Evolutionary conservation across 2,113 vertebrate genomes (phyloP).

Genomic region (Zosterops pallidus): DNA sequence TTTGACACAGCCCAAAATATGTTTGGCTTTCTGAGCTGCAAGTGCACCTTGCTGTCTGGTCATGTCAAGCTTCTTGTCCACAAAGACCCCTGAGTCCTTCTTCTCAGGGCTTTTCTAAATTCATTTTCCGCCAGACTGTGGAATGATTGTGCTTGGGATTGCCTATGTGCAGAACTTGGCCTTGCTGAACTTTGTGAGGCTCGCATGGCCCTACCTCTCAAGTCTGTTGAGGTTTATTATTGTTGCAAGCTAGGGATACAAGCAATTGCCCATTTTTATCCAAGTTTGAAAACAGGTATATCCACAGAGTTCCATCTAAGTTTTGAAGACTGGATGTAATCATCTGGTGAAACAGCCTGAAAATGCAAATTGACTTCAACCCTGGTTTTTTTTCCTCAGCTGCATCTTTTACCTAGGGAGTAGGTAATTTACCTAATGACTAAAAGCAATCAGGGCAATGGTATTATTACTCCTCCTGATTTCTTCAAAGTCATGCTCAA

Average conservation of each 20-base stretch:
- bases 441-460: background rate
- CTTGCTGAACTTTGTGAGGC: background rate
- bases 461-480: background rate
- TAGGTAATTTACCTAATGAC: background rate
- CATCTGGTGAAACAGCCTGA: background rate
- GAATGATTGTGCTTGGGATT: background rate
- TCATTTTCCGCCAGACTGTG: background rate
- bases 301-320: background rate
- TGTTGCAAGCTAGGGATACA: background rate
- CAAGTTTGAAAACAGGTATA: background rate
- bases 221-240: accelerated
- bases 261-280: background rate
- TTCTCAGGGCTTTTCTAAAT: background rate
- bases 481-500: background rate
- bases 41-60: background rate
- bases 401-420: background rate
- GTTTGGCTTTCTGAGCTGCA: background rate
- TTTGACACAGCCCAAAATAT: background rate
- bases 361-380: background rate
- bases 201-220: background rate
- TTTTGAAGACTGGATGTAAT: background rate
- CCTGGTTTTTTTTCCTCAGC: background rate
- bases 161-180: background rate
- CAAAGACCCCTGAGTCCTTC: background rate
- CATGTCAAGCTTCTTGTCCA: background rate